Evolutionary conservation across 2,888 invertebrate genomes (phyloP), one percentile per base, ranked within the genome.

Genomic region (Scaptomyza cyrtandrae): DNA sequence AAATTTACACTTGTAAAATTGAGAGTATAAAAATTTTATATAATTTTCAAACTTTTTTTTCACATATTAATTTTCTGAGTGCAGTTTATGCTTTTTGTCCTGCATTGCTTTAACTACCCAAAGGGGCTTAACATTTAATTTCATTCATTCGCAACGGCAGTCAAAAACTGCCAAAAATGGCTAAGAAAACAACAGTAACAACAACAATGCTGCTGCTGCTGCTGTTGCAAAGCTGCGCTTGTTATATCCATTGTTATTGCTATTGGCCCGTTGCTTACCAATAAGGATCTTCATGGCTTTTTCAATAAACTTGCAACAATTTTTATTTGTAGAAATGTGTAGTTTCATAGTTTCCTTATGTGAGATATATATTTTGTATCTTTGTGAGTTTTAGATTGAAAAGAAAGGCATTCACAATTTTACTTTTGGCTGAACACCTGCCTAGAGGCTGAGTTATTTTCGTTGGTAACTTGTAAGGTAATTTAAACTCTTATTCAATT

Each of bases 121-220:
- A 61, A 61, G 78, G 68, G 71, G 59, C 11, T 53, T 66, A 80
- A 80, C 86, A 80, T 83, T 88, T 88, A 83, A 80, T 83, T 83
- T 83, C 83, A 83, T 83, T 83, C 86, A 83, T 80, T 72, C 74
- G 72, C 74, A 80, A 63, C 65, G 58, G 71, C 84, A 75, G 76
- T 67, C 62, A 45, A 78, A 62, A 64, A 54, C 61, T 59, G 45
- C 74, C 74, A 78, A 75, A 75, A 73, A 67, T 53, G 58, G 62
- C 53, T 48, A 45, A 57, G 24, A 45, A 46, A 43, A 53, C 14
- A 24, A 24, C 3, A 24, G 3, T 3, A 24, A 24, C 24, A 54
- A 43, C 44, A 61, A 61, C 55, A 53, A n/a, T n/a, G n/a, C n/a
- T n/a, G n/a, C n/a, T n/a, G n/a, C n/a, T n/a, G n/a, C n/a, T 19